Evolutionary conservation across 2,113 vertebrate species (phyloP), one percentile per base, ranked within the genome.

Genomic region (Melanostigma gelatinosum): DNA sequence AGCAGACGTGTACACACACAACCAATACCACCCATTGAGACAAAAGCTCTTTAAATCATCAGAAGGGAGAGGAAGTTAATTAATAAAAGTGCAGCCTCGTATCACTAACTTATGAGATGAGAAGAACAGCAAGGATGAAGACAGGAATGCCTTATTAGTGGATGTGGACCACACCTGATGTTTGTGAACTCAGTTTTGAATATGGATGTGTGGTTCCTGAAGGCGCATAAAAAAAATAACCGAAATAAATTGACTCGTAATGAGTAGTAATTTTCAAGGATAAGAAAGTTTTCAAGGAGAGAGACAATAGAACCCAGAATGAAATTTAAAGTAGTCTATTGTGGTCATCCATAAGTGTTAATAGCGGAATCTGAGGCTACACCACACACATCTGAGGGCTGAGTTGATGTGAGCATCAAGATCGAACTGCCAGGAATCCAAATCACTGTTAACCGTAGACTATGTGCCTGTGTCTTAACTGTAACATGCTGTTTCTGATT

Each of bases 81-180:
- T 89, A 92, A 92, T 92, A 89, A 88, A 80, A 80, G 75, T 90
- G 85, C 65, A 85, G 77, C 65, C 34, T 57, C 16, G 36, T 71
- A 68, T 44, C 1, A 13, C 13, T 68, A 66, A 67, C 46, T 74
- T 58, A 29, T 68, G 24, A 65, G 46, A 72, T 42, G 36, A 73
- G 73, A 40, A 71, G 57, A 52, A 20, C 16, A 57, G 52, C 4
- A 16, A 55, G 42, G 24, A 77, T 18, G 68, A 88, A 24, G 80
- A 86, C 62, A 74, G 46, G 12, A 42, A 44, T 63, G 40, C 38
- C 68, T 85, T 80, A 87, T 90, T 89, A 87, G 75, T 72, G 57
- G 38, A 52, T 69, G 64, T 55, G 42, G 75, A 71, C 29, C 36
- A 38, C 44, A 83, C 58, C 65, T 68, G 80, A 73, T 72, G 44